Percentiles rank a stretch among this genome's conserved stretches.
These are phyloP conservation scores for Oncorhynchus tshawytscha DNA, from an alignment of 2,113 vertebrate genomes.

Conservation along the genomic window DNA sequence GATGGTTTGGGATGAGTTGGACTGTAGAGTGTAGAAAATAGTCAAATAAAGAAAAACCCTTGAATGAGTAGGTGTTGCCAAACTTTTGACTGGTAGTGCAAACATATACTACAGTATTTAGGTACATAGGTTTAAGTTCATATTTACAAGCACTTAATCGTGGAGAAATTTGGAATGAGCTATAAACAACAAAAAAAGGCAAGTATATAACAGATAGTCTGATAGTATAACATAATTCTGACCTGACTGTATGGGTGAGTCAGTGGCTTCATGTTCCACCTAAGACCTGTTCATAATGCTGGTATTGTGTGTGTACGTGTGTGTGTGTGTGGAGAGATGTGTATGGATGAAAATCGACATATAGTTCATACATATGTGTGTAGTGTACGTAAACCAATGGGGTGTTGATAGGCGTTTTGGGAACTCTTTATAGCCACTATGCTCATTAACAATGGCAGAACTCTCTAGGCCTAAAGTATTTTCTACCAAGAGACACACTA, in stretches of 20 bases:
- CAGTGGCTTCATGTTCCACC: too few relatives aligned
- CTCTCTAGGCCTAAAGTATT: background rate
- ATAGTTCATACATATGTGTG: background rate
- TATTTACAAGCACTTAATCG: background rate
- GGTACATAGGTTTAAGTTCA: background rate
- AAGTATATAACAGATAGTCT: background rate
- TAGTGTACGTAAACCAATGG: background rate
- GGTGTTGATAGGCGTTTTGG: background rate
- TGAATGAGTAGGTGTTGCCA: too few relatives aligned
- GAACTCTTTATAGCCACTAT: background rate
- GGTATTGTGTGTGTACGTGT: background rate
- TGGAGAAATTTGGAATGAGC: background rate
- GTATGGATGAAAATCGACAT: slow-evolving; percentile 1
- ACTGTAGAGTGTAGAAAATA: too few relatives aligned
- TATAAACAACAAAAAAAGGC: background rate
- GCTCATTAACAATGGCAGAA: background rate
- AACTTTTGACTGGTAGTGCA: too few relatives aligned
- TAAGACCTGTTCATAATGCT: too few relatives aligned
- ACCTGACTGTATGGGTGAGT: too few relatives aligned
- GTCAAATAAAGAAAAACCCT: too few relatives aligned
- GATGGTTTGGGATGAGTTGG: too few relatives aligned
- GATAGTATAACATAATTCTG: background rate
- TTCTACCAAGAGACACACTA: background rate
- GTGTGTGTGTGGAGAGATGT: background rate
- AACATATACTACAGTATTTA: background rate